These are phyloP conservation scores for Parnassius smintheus DNA, from an alignment of 2,888 invertebrate genomes.

Conservation along the genomic window DNA sequence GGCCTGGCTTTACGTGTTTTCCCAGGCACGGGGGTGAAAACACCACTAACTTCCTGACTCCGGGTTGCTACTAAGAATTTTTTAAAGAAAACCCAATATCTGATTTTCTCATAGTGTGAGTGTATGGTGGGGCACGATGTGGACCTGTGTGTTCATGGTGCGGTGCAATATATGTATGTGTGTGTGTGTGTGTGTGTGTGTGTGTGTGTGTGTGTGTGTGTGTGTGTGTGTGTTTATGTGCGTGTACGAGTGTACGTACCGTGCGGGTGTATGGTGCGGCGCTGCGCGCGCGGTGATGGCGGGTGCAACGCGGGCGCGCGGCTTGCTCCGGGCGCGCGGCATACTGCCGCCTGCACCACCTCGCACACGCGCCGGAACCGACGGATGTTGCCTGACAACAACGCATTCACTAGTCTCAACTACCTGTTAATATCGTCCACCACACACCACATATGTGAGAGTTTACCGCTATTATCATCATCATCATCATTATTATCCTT, in stretches of 20 bases:
- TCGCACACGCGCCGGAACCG: conserved; percentile 97
- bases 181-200: neutral
- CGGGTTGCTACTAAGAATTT: too few relatives aligned
- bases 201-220: neutral
- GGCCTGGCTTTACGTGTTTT: too few relatives aligned
- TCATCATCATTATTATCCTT: too few relatives aligned
- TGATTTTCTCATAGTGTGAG: too few relatives aligned
- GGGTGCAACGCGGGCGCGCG: conserved; percentile 56
- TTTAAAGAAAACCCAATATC: too few relatives aligned
- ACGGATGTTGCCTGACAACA: conserved; percentile 90
- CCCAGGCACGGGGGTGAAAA: too few relatives aligned
- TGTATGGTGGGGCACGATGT: too few relatives aligned
- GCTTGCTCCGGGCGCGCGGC: conserved; percentile 65
- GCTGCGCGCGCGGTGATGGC: conserved; percentile 55
- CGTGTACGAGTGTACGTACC: conserved; percentile 36
- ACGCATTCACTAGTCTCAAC: neutral
- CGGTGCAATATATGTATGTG: too few relatives aligned
- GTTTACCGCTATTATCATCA: too few relatives aligned
- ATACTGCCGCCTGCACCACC: conserved; percentile 94
- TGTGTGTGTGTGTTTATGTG: neutral
- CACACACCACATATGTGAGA: too few relatives aligned
- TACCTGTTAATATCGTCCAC: neutral
- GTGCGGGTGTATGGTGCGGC: conserved; percentile 53
- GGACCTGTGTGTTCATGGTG: too few relatives aligned
- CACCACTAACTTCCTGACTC: too few relatives aligned